Percentiles rank a stretch among this genome's conserved stretches.
Evolutionary conservation across 2,888 invertebrate genomes (phyloP).

Genomic region (Plagodis dolabraria): DNA sequence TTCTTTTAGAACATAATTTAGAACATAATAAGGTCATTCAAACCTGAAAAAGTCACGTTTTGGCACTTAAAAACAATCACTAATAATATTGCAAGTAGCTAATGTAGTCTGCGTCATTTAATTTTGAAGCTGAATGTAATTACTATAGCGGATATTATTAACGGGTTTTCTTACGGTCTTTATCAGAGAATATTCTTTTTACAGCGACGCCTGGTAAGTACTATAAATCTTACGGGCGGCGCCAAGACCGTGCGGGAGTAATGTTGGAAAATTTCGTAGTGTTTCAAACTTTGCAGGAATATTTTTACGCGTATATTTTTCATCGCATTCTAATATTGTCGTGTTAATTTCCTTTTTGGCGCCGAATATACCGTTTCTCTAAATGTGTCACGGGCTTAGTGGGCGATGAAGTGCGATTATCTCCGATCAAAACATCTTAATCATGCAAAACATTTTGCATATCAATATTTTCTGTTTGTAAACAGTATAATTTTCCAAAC

Average conservation of each 20-base stretch:
- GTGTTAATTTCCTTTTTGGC: slow-evolving; percentile 31
- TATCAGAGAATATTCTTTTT: slow-evolving; percentile 37
- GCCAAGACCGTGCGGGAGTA: slow-evolving; percentile 37
- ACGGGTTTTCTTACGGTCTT: slow-evolving; percentile 27
- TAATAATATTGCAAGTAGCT: slow-evolving; percentile 13
- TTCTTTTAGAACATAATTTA: too few species aligned
- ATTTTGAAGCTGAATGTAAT: slow-evolving; percentile 30
- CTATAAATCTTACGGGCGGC: slow-evolving; percentile 52
- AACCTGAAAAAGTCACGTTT: slow-evolving; percentile 1
- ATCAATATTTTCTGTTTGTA: too few species aligned
- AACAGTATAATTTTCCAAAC: too few species aligned
- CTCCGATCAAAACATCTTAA: neutral
- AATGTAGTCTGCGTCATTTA: slow-evolving; percentile 6
- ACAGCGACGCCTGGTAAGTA: slow-evolving; percentile 40
- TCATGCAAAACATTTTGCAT: too few species aligned
- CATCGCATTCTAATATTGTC: slow-evolving; percentile 14
- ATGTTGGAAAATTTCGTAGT: slow-evolving; percentile 34
- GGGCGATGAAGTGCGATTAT: slow-evolving; percentile 6
- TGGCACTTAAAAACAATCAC: neutral
- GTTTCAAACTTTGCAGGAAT: slow-evolving; percentile 37
- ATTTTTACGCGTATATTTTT: slow-evolving; percentile 35
- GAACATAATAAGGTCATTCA: too few species aligned
- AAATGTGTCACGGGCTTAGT: slow-evolving; percentile 20
- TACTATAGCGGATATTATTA: slow-evolving; percentile 36
- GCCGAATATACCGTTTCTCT: slow-evolving; percentile 33